Base-by-base conservation (phyloP, 2,113 vertebrate species). In the Tauraco erythrolophus region DNA sequence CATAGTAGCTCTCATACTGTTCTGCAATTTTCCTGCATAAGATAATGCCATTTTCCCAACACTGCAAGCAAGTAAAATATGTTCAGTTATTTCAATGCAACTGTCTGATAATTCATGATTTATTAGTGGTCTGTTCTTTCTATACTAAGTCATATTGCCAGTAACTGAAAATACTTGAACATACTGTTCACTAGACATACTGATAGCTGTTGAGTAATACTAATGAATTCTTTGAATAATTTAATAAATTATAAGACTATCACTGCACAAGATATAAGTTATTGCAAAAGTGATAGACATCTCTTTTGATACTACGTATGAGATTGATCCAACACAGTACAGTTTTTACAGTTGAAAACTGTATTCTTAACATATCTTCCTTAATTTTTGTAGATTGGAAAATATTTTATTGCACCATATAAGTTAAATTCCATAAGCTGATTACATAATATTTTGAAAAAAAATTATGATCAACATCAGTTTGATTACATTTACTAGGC, bases 21-120 rank as follows among this genome's bases (percentile, higher is more conserved):
- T 99, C 99, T 7, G 99, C 99, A 88, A 99, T 99, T 97, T 99
- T 99, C 92, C 99, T 98, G 98, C 99, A 99, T 69, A 99, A 98
- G 95, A 99, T 99, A 95, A 99, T 99, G 84, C 99, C 99, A 31
- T 99, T 99, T 97, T 99, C 99, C 99, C 99, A 99, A 84, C 99
- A 99, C 99, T 99, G 98, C 12, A 85, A 95, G 94, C 19, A 96
- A 96, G 74, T 31, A 82, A 86, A 61, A 88, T 14, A 65, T 23
- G 25, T 30, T 95, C 60, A 92, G 76, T 81, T 81, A 88, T 80
- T 90, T 81, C 37, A 94, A 43, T 78, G 62, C 15, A 77, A 77
- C n/a, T 46, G 33, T 60, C 61, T 57, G 24, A 62, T 68, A 81
- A 30, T 65, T 88, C 13, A 4, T 75, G 35, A 81, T 62, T 69